phyloP scores from a whole-genome alignment of 2,888 invertebrate species.

The Acrocera orbiculus region DNA sequence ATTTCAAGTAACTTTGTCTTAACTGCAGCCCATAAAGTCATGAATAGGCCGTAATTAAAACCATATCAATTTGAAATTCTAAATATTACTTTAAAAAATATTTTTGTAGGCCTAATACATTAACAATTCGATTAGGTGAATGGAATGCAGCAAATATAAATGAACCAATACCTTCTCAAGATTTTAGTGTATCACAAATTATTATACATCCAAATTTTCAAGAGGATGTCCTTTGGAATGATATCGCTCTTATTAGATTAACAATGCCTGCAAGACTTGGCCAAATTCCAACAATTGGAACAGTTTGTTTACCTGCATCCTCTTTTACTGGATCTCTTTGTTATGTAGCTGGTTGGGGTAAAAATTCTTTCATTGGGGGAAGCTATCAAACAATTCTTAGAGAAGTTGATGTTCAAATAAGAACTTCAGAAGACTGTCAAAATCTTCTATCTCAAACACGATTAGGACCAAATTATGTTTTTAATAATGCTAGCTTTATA shows the following conservation, averaged over 20 bases:
- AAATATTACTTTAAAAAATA: neutral
- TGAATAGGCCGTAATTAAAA: conserved; percentile 37
- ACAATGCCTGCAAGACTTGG: conserved; percentile 38
- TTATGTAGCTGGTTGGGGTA: conserved; percentile 76
- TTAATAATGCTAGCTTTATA: conserved; percentile 49
- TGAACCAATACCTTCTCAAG: conserved; percentile 48
- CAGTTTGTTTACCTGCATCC: conserved; percentile 38
- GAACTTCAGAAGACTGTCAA: conserved; percentile 47
- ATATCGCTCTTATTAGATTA: conserved; percentile 64
- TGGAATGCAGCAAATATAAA: conserved; percentile 49
- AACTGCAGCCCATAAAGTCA: conserved; percentile 56
- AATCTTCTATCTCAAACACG: conserved; percentile 42
- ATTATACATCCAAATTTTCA: conserved; percentile 49
- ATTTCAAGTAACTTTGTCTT: conserved; percentile 48
- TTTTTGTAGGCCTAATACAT: conserved; percentile 19
- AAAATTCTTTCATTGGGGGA: conserved; percentile 44
- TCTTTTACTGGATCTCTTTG: conserved; percentile 35
- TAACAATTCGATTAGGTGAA: conserved; percentile 56
- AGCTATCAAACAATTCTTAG: conserved; percentile 44
- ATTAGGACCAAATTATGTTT: conserved; percentile 41
- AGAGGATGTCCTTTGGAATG: conserved; percentile 54
- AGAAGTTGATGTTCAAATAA: conserved; percentile 56
- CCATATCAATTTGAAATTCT: neutral
- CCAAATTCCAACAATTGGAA: conserved; percentile 38
- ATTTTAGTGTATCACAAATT: conserved; percentile 39